Percentiles rank a stretch among this genome's conserved stretches.
These are phyloP conservation scores for Lathamus discolor DNA, from an alignment of 2,113 vertebrate genomes.

Conservation along the genomic window DNA sequence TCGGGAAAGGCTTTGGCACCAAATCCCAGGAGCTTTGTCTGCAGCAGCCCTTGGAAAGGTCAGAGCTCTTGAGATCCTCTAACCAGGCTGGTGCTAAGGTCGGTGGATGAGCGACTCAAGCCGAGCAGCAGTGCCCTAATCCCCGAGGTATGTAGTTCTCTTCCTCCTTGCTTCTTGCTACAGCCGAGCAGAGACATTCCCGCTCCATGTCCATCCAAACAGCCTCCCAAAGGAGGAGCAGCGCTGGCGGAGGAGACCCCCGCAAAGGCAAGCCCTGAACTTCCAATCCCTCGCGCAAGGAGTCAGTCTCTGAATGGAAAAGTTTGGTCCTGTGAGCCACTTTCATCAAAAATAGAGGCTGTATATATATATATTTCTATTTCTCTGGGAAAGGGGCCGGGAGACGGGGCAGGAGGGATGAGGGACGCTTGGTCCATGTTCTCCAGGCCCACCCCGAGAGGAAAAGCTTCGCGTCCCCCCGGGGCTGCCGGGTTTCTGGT, in stretches of 20 bases:
- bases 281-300: conserved; percentile 34
- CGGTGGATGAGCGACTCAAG: neutral
- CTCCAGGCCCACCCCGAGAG: conserved; percentile 8
- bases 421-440: neutral
- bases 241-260: conserved; percentile 33
- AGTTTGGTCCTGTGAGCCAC: conserved; percentile 77
- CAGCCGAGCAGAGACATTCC: neutral
- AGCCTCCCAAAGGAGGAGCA: neutral
- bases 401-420: neutral
- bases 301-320: conserved; percentile 61
- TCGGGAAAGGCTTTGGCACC: neutral
- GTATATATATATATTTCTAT: conserved; percentile 62
- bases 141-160: conserved; percentile 54
- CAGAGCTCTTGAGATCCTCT: conserved; percentile 1
- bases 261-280: conserved; percentile 37
- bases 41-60: conserved; percentile 27
- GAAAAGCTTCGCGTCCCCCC: conserved; percentile 1
- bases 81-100: conserved; percentile 40
- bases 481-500: conserved; percentile 29
- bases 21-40: neutral
- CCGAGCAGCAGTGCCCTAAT: conserved; percentile 18
- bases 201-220: neutral
- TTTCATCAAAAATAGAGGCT: conserved; percentile 71
- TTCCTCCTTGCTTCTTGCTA: neutral
- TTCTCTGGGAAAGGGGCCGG: conserved; percentile 58